A percentile compares a stretch with the other conserved stretches of the same genome.
Conservation (phyloP, 2,797 vertebrate genomes). For the Sciaenops ocellatus region DNA sequence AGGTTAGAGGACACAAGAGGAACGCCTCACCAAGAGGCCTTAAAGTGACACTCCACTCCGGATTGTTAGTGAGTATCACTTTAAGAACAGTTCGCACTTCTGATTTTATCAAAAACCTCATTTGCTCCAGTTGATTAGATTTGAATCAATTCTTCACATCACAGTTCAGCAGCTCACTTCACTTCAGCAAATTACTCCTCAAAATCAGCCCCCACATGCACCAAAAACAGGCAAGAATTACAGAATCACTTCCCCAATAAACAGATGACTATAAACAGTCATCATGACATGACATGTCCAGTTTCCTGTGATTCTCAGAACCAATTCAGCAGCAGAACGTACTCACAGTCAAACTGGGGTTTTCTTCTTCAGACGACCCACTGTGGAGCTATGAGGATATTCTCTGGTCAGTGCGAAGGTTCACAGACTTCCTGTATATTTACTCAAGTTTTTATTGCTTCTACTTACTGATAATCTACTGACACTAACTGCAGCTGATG, state of each 20-base stretch:
- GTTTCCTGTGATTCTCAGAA: slow-evolving; percentile 25
- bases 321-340: slow-evolving; percentile 24
- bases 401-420: slow-evolving; percentile 41
- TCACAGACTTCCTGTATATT: slow-evolving; percentile 3
- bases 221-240: not conserved
- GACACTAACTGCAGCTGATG: not conserved
- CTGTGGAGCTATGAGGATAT: slow-evolving; percentile 54
- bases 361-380: slow-evolving; percentile 40
- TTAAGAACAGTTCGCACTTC: not conserved
- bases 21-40: not conserved
- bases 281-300: slow-evolving; percentile 1
- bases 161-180: slow-evolving; percentile 27
- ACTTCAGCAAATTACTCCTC: slow-evolving; percentile 21
- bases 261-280: slow-evolving; percentile 30
- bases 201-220: slow-evolving; percentile 47
- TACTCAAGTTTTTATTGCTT: not conserved
- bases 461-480: not conserved
- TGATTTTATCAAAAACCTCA: slow-evolving; percentile 3
- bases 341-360: slow-evolving; percentile 54
- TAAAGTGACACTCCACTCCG: slow-evolving; percentile 27
- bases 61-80: slow-evolving; percentile 27
- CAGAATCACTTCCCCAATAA: slow-evolving; percentile 21
- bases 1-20: not conserved
- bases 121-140: slow-evolving; percentile 27
- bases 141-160: slow-evolving; percentile 38